Base-by-base conservation (phyloP, 2,888 invertebrate species). In the Prenolepis imparis region DNA sequence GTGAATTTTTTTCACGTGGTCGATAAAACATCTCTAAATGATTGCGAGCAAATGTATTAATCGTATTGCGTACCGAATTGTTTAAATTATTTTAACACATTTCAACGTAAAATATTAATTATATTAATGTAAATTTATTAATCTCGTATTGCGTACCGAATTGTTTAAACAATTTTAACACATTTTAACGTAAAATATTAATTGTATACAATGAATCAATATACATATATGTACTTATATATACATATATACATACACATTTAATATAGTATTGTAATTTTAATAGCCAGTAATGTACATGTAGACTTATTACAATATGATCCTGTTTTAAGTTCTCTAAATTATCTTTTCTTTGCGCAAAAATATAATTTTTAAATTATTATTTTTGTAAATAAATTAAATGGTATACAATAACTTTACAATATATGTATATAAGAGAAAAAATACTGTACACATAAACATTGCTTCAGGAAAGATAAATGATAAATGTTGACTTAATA, bases 101-200 rank as follows among this genome's bases (percentile, higher is more conserved):
- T 57, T 59, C 41, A 11, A 18, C 0, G 11, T 24, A 18, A 57
- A 72, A 24, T 72, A 72, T 39, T 57, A 21, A 39, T 64, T 12
- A 24, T 72, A 72, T 39, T 57, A 21, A 39, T 64, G 11, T 12
- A 36, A 36, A 73, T 28, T 41, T 28, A 28, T 72, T 72, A 72
- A 72, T 72, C 28, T 28, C 28, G 28, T n/a, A 73, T 61, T n/a
- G 28, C 24, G 18, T 59, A n/a, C 28, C 41, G 9, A 59, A 41
- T 32, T 28, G n/a, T 28, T n/a, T 28, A n/a, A n/a, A n/a, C 1
- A 28, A 11, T 39, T 15, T 44, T 28, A 59, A 73, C 18, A 18
- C 24, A 11, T 59, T 57, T 57, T 39, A 11, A 18, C 0, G 11
- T 24, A 18, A 39, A 72, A 24, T 72, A 72, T 39, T 57, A 21